Base-by-base conservation (phyloP, 2,797 vertebrate species). In the Pogoniulus pusillus region DNA sequence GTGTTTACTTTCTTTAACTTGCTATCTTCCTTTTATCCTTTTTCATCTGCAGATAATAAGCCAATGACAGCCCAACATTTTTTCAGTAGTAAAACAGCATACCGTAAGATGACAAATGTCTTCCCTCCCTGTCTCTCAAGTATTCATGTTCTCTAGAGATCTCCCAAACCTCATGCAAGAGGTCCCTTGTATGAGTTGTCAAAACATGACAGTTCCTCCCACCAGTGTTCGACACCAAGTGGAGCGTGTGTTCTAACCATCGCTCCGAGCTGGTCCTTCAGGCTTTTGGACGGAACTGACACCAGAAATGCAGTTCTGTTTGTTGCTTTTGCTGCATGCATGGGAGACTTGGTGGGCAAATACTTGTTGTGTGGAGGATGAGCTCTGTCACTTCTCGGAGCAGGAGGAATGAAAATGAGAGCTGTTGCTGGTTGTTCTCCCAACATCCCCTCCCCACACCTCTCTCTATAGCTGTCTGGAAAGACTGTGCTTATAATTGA, bases 401-500 rank as follows among this genome's bases (percentile, higher is more conserved):
- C 55, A 17, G 70, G 45, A 89, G 41, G 65, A 92, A 85, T 70
- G 82, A 75, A 93, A 94, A 76, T 22, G 7, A 95, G 78, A 91
- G 68, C 43, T 82, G 41, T 82, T 84, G 72, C 45, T 89, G 49
- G 84, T 58, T 41, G 16, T 62, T 84, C 30, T 70, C 37, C 54
- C 12, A 63, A 47, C 37, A 75, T 45, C 47, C n/a, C 12, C 60
- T 87, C 63, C 60, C 92, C 26, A 1, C 77, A 76, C 68, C 35
- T 92, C 39, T 70, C 39, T 79, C 87, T 49, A 16, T 66, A 93
- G 66, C 89, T 92, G 65, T 91, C 84, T 92, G 85, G 76, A 13
- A 53, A 94, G 87, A 54, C 76, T 84, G 43, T 78, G 72, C 82
- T 96, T 95, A 57, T 96, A 95, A 96, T 90, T 97, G 96, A 96